Base-by-base conservation (phyloP, 2,113 vertebrate species). In the Polyodon spathula region DNA sequence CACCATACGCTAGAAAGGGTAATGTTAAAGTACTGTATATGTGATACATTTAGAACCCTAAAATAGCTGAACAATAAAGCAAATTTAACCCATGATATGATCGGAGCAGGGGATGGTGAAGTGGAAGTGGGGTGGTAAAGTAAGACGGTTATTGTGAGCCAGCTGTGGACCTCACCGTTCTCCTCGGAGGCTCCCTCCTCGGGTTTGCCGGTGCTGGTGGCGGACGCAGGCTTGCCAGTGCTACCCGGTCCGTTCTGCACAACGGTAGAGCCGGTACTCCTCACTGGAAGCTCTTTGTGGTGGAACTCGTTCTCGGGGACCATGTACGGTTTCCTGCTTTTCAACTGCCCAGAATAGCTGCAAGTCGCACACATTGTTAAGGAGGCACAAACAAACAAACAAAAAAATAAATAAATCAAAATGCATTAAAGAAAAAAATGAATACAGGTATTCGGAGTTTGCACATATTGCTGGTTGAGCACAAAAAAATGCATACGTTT, bases 271-370 rank as follows among this genome's bases (percentile, higher is more conserved):
- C 90, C 90, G 78, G 88, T 71, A 69, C 87, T 97, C 82, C 90
- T 91, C 42, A 89, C 87, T 71, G 93, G 89, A 67, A 88, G 89
- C 76, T 98, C 95, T 86, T 98, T 99, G 81, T 97, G 92, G 78
- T 99, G 96, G 88, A 99, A 99, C 80, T 98, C 95, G 80, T 99
- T 97, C 87, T 99, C 95, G 67, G 95, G 95, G 76, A 99, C 93
- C 95, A 99, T 98, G 87, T 92, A 92, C 85, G 88, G 85, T 88
- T 97, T 99, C 90, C 92, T 97, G 92, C 89, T 89, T 95, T 97
- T 98, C 93, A 99, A 92, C 72, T 95, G 95, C 84, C 96, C 95
- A 88, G 93, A 98, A 82, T 99, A 99, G 90, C 96, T 99, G 92
- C 71, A 92, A 95, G 82, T 93, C 75, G 90, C 90, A 95, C 77